A percentile compares a stretch with the other conserved stretches of the same genome.
These are phyloP conservation scores for Phragmatobia fuliginosa DNA, from an alignment of 2,888 invertebrate genomes.

Conservation along the genomic window DNA sequence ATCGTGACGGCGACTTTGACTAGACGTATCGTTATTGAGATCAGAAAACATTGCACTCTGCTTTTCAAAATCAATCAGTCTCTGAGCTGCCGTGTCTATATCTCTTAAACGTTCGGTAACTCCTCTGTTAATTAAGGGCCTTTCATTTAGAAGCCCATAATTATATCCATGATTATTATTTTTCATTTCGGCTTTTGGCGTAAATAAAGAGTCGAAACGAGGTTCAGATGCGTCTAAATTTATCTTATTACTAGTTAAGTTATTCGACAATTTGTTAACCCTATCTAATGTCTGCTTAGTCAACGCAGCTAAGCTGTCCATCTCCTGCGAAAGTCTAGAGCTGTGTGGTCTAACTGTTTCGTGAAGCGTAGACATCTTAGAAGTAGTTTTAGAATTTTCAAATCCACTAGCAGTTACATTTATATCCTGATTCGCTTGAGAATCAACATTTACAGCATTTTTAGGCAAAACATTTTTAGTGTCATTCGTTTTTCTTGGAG, in stretches of 20 bases:
- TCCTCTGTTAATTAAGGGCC: conserved; percentile 70
- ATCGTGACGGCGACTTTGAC: conserved; percentile 83
- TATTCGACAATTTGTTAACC: conserved; percentile 88
- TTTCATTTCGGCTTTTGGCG: conserved; percentile 71
- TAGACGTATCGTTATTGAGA: conserved; percentile 83
- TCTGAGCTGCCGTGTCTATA: conserved; percentile 84
- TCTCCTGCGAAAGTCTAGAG: conserved; percentile 85
- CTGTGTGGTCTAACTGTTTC: conserved; percentile 79
- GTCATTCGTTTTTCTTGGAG: conserved; percentile 75
- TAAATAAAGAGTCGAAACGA: conserved; percentile 73
- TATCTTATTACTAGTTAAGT: conserved; percentile 83
- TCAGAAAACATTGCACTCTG: conserved; percentile 86
- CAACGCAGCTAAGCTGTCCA: conserved; percentile 88
- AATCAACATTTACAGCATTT: conserved; percentile 70
- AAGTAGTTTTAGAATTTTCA: conserved; percentile 64
- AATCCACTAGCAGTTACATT: conserved; percentile 63
- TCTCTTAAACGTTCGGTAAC: conserved; percentile 82
- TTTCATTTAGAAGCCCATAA: conserved; percentile 72
- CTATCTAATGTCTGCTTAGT: conserved; percentile 89
- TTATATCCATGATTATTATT: conserved; percentile 72
- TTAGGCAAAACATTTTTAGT: conserved; percentile 72
- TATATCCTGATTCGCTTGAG: conserved; percentile 61
- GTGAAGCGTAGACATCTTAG: conserved; percentile 80
- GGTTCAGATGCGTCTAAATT: conserved; percentile 75
- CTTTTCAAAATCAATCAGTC: conserved; percentile 85